Conservation (phyloP, 2,888 invertebrate genomes). For the Dolichomitus sp. region DNA sequence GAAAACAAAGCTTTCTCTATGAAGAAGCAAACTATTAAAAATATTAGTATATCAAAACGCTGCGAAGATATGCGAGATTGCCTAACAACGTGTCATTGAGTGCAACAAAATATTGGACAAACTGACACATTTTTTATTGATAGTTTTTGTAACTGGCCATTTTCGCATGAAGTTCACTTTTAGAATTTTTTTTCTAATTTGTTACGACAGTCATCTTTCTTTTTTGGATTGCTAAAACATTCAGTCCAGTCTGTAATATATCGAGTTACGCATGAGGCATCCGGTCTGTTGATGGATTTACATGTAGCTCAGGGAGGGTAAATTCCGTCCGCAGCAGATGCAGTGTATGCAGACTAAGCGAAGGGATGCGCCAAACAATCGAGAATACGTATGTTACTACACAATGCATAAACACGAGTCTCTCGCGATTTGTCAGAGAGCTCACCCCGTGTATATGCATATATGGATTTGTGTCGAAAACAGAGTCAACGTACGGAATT, state of each 20-base stretch:
- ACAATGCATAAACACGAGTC: constrained; percentile 22
- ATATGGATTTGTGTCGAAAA: constrained; percentile 18
- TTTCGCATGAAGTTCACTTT: no score
- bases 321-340: not conserved
- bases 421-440: constrained; percentile 8
- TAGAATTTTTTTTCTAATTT: not conserved
- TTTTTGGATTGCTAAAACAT: not conserved
- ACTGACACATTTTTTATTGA: no score
- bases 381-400: constrained; percentile 5
- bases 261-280: constrained; percentile 2
- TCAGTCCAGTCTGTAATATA: not conserved
- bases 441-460: not conserved
- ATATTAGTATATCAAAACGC: no score
- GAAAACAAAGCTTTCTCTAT: no score
- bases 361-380: constrained; percentile 13
- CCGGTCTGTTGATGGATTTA: constrained; percentile 16
- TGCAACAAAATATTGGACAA: no score
- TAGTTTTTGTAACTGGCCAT: no score
- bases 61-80: no score
- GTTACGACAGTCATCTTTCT: not conserved
- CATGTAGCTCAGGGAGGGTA: constrained; percentile 3
- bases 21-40: no score
- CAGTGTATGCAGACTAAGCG: not conserved
- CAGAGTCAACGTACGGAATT: not conserved
- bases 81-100: no score